phyloP scores from a whole-genome alignment of 2,888 invertebrate species.

The Clostera curtula region DNA sequence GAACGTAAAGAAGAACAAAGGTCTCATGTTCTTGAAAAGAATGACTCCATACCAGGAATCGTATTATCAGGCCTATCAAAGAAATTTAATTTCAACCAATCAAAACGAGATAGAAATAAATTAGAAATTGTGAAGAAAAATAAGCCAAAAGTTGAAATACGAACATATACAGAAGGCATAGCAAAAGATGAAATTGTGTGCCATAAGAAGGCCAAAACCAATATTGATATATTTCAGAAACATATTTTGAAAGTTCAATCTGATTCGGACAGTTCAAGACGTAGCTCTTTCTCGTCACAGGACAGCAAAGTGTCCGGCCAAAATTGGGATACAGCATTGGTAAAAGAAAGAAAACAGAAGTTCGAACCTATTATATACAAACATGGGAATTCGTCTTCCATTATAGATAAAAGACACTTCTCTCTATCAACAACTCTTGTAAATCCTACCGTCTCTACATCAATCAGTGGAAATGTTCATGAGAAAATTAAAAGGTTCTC shows the following conservation, averaged over 20 bases:
- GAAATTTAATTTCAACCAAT: constrained; percentile 53
- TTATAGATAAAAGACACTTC: constrained; percentile 38
- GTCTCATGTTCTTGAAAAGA: constrained; percentile 22
- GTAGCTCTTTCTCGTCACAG: constrained; percentile 50
- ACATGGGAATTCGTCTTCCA: constrained; percentile 34
- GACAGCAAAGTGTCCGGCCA: constrained; percentile 34
- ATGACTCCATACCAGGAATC: constrained; percentile 36
- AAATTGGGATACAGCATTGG: constrained; percentile 25
- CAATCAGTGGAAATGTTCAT: constrained; percentile 52
- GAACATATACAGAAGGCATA: constrained; percentile 56
- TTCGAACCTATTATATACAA: constrained; percentile 45
- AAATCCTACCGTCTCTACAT: constrained; percentile 37
- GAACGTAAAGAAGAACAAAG: constrained; percentile 9
- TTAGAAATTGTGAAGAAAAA: constrained; percentile 29
- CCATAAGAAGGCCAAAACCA: constrained; percentile 59
- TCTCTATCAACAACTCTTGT: constrained; percentile 27
- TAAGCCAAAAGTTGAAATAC: constrained; percentile 59
- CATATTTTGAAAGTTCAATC: constrained; percentile 56
- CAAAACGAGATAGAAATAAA: constrained; percentile 46
- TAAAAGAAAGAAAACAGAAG: constrained; percentile 50
- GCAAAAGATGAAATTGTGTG: constrained; percentile 57
- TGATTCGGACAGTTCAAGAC: constrained; percentile 54
- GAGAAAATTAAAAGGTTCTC: constrained; percentile 66
- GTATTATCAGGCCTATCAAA: constrained; percentile 55
- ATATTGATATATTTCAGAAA: constrained; percentile 69